Conservation (phyloP, 1,140 invertebrate genomes). For the Vanessa atalanta region DNA sequence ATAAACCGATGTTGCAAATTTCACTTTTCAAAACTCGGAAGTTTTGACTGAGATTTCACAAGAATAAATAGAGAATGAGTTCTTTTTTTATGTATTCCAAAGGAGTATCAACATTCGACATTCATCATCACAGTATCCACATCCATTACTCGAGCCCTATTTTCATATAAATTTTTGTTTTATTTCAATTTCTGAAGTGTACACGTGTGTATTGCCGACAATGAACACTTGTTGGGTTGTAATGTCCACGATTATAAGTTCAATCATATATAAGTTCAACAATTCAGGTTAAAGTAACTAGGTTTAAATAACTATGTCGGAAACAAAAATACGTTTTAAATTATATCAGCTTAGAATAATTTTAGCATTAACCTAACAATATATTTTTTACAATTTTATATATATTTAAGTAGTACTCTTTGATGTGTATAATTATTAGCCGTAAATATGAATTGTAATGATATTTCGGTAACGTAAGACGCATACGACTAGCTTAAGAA, state of each 20-base stretch:
- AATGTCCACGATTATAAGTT: constrained; percentile 13
- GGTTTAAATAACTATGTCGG: background rate
- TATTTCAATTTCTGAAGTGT: constrained; percentile 8
- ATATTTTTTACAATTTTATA: too few species aligned
- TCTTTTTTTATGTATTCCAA: background rate
- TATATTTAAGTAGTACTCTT: too few species aligned
- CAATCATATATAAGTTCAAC: too few species aligned
- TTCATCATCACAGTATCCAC: background rate
- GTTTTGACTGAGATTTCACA: too few species aligned
- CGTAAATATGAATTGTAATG: too few species aligned
- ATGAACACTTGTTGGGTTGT: constrained; percentile 50
- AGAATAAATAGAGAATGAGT: background rate
- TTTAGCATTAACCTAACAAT: too few species aligned
- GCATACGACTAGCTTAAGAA: background rate
- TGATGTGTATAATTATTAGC: too few species aligned
- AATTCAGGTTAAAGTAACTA: too few species aligned
- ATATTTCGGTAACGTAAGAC: background rate
- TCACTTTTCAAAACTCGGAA: too few species aligned
- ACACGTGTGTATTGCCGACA: constrained; percentile 27
- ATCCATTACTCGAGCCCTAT: constrained; percentile 26
- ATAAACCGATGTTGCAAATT: too few species aligned
- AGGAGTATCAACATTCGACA: background rate
- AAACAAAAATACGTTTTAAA: too few species aligned
- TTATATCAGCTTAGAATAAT: too few species aligned
- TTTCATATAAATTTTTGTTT: constrained; percentile 31